phyloP scores from a whole-genome alignment of 1,140 invertebrate species.

The Scaptodrosophila lebanonensis region DNA sequence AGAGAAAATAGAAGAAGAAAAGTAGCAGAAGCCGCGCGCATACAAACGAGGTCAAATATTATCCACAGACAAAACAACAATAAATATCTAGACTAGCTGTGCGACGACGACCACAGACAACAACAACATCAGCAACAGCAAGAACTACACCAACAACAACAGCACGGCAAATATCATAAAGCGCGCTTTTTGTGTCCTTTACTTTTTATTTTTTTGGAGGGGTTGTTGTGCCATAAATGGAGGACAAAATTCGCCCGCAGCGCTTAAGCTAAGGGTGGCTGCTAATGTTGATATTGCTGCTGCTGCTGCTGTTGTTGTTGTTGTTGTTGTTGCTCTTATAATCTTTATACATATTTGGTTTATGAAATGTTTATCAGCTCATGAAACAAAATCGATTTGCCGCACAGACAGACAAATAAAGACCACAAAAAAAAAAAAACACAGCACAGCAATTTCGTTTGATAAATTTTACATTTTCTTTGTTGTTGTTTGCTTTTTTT shows the following conservation, averaged over 20 bases:
- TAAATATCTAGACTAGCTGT: slow-evolving; percentile 37
- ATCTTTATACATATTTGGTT: slow-evolving; percentile 8
- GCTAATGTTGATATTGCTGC: slow-evolving; percentile 7
- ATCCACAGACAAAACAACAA: slow-evolving; percentile 66
- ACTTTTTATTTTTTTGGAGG: neutral
- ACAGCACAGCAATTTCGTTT: neutral
- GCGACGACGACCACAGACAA: slow-evolving; percentile 55
- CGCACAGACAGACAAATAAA: neutral
- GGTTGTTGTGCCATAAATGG: no score
- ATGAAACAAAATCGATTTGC: slow-evolving; percentile 21
- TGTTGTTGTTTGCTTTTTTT: no score
- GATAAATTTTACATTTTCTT: no score
- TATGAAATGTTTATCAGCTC: slow-evolving; percentile 15
- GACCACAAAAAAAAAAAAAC: neutral
- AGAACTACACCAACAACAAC: slow-evolving; percentile 23
- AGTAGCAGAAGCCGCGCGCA: slow-evolving; percentile 29
- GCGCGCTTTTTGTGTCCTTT: neutral
- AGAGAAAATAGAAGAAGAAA: no score
- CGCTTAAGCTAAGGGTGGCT: no score
- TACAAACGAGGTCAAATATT: slow-evolving; percentile 64
- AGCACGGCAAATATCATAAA: slow-evolving; percentile 3
- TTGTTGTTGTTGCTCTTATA: slow-evolving; percentile 15
- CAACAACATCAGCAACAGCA: slow-evolving; percentile 25
- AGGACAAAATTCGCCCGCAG: no score
- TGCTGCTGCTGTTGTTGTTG: slow-evolving; percentile 22